Evolutionary conservation across 2,888 invertebrate genomes (phyloP).

Genomic region (Melangyna quadrimaculata): DNA sequence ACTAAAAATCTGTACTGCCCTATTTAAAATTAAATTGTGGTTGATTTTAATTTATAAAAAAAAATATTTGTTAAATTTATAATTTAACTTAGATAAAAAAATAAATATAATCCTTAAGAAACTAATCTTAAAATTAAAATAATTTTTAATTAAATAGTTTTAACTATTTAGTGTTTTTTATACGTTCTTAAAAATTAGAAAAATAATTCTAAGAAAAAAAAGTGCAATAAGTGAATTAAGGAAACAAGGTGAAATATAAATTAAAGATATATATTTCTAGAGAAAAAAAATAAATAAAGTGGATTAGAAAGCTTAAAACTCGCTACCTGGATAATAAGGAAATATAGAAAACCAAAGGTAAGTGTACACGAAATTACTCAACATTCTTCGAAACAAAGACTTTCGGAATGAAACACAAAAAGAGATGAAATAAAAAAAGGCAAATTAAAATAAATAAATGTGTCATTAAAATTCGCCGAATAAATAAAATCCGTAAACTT

Average conservation of each 20-base stretch:
- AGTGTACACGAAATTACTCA: background rate
- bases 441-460: slow-evolving; percentile 44
- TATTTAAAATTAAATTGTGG: background rate
- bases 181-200: too few relatives aligned
- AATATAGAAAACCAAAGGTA: background rate
- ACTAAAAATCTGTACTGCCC: background rate
- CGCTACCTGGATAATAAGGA: background rate
- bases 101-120: too few relatives aligned
- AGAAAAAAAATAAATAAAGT: background rate
- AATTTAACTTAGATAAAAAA: background rate
- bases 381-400: background rate
- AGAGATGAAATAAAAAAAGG: slow-evolving; percentile 9
- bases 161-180: too few relatives aligned
- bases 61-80: background rate
- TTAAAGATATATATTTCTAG: background rate
- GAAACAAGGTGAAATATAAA: background rate
- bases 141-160: too few relatives aligned
- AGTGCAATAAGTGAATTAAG: background rate
- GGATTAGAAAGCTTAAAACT: background rate
- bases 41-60: background rate
- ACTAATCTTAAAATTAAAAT: too few relatives aligned
- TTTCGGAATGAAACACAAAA: background rate
- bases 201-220: too few relatives aligned
- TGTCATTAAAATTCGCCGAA: slow-evolving; percentile 36
- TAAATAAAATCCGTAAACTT: slow-evolving; percentile 16